A percentile compares a stretch with the other conserved stretches of the same genome.
These are phyloP conservation scores for Acanthosoma haemorrhoidale DNA, from an alignment of 2,888 invertebrate species.

Conservation along the genomic window DNA sequence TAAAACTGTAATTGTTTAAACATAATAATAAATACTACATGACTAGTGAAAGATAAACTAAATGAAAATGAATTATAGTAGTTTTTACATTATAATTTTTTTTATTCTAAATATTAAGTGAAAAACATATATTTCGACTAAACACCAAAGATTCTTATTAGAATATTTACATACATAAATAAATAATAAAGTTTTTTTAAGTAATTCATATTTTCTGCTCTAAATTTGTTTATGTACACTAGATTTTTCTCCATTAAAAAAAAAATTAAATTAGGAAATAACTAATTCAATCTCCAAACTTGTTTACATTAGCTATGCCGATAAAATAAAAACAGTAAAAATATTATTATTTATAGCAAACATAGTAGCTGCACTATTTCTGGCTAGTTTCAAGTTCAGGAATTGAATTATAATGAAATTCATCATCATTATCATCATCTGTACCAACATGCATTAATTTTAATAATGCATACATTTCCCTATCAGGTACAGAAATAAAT, in stretches of 20 bases:
- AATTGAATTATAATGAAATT: slow-evolving; percentile 9
- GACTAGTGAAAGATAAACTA: slow-evolving; percentile 13
- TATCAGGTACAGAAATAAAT: slow-evolving; percentile 21
- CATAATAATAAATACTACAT: slow-evolving; percentile 8
- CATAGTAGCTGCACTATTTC: background rate
- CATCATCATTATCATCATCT: too few relatives aligned
- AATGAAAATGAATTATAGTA: background rate
- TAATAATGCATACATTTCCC: slow-evolving; percentile 1
- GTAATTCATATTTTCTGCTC: background rate
- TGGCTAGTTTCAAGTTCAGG: background rate
- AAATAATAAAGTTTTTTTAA: background rate
- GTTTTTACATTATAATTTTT: background rate
- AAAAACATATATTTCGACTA: background rate
- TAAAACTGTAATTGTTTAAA: slow-evolving; percentile 7
- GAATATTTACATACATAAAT: slow-evolving; percentile 11
- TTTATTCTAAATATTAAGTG: background rate
- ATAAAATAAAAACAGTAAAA: background rate
- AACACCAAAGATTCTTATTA: background rate
- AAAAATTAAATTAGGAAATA: background rate
- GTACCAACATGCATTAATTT: slow-evolving; percentile 1
- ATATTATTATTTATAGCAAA: background rate
- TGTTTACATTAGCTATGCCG: background rate
- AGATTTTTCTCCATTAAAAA: background rate
- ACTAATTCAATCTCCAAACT: slow-evolving; percentile 1
- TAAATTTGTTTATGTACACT: background rate